Conservation (phyloP, 2,113 vertebrate genomes). For the Corapipo altera region DNA sequence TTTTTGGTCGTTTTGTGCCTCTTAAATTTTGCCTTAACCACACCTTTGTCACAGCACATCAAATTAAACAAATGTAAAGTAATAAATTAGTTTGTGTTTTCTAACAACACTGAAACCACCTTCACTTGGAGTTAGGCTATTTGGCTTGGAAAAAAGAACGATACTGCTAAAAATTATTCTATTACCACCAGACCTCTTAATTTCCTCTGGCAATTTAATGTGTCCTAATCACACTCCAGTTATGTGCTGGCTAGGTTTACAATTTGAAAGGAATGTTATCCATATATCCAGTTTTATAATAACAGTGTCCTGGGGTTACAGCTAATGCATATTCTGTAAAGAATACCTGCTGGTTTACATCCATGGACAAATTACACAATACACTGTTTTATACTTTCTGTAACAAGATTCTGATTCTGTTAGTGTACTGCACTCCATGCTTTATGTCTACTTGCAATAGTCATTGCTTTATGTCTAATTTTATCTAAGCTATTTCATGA, state of each 20-base stretch:
- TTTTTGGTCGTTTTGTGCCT: neutral
- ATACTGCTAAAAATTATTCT: neutral
- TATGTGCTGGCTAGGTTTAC: neutral
- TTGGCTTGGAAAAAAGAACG: neutral
- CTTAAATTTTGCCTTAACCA: neutral
- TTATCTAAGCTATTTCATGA: neutral
- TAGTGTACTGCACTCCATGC: neutral
- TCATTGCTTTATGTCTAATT: neutral
- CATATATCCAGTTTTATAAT: neutral
- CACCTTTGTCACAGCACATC: constrained; percentile 3
- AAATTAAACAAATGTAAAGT: constrained; percentile 2
- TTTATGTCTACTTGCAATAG: neutral
- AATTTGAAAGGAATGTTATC: neutral
- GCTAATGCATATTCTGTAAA: neutral
- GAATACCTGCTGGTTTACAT: neutral
- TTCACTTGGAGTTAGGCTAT: neutral
- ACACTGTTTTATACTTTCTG: neutral
- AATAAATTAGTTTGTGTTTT: neutral
- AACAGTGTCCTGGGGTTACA: neutral
- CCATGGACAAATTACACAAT: neutral
- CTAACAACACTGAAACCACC: neutral
- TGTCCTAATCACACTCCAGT: neutral
- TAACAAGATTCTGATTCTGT: neutral
- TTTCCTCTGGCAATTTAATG: neutral
- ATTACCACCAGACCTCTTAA: neutral